Conservation (phyloP, 2,888 invertebrate genomes). For the Noctua fimbriata region DNA sequence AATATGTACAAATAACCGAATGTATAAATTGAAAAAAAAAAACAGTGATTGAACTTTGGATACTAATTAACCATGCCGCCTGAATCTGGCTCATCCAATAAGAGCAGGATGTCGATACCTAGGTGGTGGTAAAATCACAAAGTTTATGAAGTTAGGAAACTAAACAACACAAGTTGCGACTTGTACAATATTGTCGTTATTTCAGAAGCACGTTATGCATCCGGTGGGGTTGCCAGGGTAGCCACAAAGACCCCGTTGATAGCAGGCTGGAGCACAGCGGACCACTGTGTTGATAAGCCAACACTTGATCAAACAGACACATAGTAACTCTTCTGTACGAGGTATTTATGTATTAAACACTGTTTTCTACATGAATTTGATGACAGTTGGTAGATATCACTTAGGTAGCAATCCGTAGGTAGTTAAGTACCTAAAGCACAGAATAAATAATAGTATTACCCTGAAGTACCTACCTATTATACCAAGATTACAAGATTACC, state of each 20-base stretch:
- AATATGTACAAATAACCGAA: neutral
- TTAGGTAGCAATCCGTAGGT: neutral
- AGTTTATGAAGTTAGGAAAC: slow-evolving; percentile 8
- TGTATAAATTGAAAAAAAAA: neutral
- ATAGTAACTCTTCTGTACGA: slow-evolving; percentile 62
- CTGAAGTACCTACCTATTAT: neutral
- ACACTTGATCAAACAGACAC: slow-evolving; percentile 87
- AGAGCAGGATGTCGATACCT: neutral
- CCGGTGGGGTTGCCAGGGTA: slow-evolving; percentile 80
- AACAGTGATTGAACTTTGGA: neutral
- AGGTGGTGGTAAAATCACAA: neutral
- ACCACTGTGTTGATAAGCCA: slow-evolving; percentile 81
- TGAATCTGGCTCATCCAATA: neutral
- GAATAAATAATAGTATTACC: no score
- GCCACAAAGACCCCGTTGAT: slow-evolving; percentile 80
- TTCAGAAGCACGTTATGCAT: slow-evolving; percentile 71
- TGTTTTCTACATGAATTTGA: slow-evolving; percentile 31
- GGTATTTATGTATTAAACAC: slow-evolving; percentile 39
- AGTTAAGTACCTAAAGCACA: neutral
- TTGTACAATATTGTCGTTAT: slow-evolving; percentile 65
- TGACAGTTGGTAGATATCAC: neutral
- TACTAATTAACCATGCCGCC: neutral
- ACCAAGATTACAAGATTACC: neutral
- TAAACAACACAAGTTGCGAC: slow-evolving; percentile 56
- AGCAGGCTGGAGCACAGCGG: slow-evolving; percentile 71